Evolutionary conservation across 2,113 vertebrate species (phyloP), one percentile per base, ranked within the genome.

Genomic region (Athene cunicularia): DNA sequence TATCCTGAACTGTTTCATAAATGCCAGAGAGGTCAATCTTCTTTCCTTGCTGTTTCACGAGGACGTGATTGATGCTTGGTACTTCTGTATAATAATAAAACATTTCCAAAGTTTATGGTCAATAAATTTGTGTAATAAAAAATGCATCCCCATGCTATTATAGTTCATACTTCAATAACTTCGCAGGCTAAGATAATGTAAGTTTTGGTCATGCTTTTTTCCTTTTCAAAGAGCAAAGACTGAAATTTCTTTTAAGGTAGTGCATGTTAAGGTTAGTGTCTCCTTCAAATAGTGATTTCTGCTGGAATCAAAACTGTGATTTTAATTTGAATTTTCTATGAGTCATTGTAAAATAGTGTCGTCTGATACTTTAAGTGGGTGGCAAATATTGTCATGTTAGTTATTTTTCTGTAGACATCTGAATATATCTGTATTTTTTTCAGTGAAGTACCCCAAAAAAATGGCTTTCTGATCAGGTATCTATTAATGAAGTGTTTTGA

Each of bases 61-160:
- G 72, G 43, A 93, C 74, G n/a, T 83, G 85, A 97, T 95, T 92
- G 75, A 94, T 91, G 67, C 32, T 73, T 83, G 67, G 41, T 47
- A 83, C 62, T 93, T 93, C 45, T 79, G 14, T 94, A 53, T 93
- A 82, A 92, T 80, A 95, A 94, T 88, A 95, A 93, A 95, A 92
- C 67, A 94, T 93, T 90, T 86, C 81, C 70, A 92, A 86, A 95
- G 70, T 84, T 96, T 94, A 90, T 49, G 81, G 93, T 93, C 92
- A 93, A 92, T 92, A 94, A 93, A 94, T 88, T 74, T 92, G 20
- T 77, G 53, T 74, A 90, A 97, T 96, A 93, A 96, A 94, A 96
- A 96, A 75, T 85, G 60, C 66, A 89, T 96, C 43, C 35, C 50
- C 60, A 26, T 90, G 41, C 71, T 85, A 76, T 94, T 93, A 91